Evolutionary conservation across 2,888 invertebrate species (phyloP), one percentile per base, ranked within the genome.

Genomic region (Tipula confusa): DNA sequence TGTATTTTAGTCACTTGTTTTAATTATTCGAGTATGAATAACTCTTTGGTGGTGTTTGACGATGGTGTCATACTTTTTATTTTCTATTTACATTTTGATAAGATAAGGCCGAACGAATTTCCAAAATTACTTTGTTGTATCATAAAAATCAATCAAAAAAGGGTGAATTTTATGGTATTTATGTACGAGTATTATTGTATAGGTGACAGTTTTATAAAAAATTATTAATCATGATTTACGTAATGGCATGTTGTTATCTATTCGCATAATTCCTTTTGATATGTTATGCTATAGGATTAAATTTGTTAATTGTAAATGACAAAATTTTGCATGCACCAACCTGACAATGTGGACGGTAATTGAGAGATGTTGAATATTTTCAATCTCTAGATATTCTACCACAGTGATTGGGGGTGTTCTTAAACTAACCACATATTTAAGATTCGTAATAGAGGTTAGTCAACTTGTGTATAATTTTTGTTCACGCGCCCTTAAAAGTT

Each of bases 11-110:
- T n/a, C n/a, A n/a, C n/a, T n/a, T n/a, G 11, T 24, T 24, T 24
- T 64, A 24, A 7, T 64, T 43, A 43, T n/a, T n/a, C n/a, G n/a
- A 43, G 24, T 64, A 24, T 24, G 64, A 24, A 5, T 64, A 64
- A 64, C 9, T 64, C 64, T 33, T 33, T n/a, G 11, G n/a, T n/a
- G n/a, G 48, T 48, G 1, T 1, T 38, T 48, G 15, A 18, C 6
- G 24, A 24, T 64, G 24, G 24, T 24, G 64, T 64, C 64, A 64
- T 43, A 15, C n/a, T 43, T 43, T 64, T 64, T 24, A 64, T 64
- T 9, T 64, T 64, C 9, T 64, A 64, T 64, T 64, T 64, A 64
- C 64, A 64, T 64, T 64, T 64, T 64, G 64, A 64, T 64, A 64
- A 64, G 64, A 64, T 64, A 64, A 9, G 24, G 24, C 24, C 24